These are phyloP conservation scores for Spea multiplicata DNA, from an alignment of 2,113 vertebrate genomes.

Conservation along the genomic window DNA sequence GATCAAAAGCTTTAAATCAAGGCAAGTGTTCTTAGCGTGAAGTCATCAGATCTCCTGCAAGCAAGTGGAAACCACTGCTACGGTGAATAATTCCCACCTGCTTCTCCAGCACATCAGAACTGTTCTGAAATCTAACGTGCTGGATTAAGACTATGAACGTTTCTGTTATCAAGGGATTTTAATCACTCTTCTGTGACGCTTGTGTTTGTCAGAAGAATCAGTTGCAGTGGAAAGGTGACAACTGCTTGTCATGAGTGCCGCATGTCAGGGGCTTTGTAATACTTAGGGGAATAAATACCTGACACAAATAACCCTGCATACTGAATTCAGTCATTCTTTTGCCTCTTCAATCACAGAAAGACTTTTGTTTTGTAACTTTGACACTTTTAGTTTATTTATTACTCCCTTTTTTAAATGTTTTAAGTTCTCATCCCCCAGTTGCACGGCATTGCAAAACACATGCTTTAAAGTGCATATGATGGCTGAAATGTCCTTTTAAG, in stretches of 20 bases:
- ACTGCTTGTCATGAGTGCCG: conserved; percentile 35
- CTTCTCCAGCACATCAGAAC: conserved; percentile 45
- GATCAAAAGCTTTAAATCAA: conserved; percentile 43
- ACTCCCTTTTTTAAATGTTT: too few species aligned
- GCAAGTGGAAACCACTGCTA: conserved; percentile 20
- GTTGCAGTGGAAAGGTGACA: conserved; percentile 42
- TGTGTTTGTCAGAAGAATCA: conserved; percentile 53
- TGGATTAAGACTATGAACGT: conserved; percentile 48
- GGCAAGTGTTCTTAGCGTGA: conserved; percentile 22
- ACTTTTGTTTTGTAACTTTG: conserved; percentile 3
- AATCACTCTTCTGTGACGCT: conserved; percentile 46
- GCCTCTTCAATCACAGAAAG: not conserved
- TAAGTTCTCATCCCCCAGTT: too few species aligned
- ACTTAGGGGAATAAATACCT: conserved; percentile 43
- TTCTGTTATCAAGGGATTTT: conserved; percentile 46
- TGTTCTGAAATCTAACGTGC: conserved; percentile 46
- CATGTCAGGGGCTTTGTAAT: conserved; percentile 39
- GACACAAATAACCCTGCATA: conserved; percentile 15
- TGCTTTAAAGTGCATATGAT: too few species aligned
- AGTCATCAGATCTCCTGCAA: not conserved
- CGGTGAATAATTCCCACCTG: not conserved
- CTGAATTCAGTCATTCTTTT: not conserved
- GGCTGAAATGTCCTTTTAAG: too few species aligned
- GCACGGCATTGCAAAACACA: too few species aligned
- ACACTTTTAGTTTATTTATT: too few species aligned